Conservation (phyloP, 2,888 invertebrate species). For the Branchipolynoe longqiensis region DNA sequence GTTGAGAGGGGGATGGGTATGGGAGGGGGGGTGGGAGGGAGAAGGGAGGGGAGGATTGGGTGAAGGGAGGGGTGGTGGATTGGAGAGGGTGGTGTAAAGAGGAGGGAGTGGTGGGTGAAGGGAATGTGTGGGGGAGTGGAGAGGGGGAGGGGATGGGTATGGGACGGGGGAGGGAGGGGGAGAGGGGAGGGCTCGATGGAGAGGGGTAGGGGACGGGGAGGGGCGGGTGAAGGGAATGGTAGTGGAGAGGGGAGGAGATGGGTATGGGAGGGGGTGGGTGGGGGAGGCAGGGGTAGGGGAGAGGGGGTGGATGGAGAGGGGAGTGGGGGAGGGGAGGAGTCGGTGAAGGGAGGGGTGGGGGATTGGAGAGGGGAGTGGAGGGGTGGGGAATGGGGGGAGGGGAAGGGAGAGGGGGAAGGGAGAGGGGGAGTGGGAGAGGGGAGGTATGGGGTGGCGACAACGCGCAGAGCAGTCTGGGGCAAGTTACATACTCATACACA, state of each 20-base stretch:
- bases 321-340: too few relatives aligned
- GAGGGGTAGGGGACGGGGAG: background rate
- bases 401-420: background rate
- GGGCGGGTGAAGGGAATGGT: background rate
- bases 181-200: background rate
- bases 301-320: background rate
- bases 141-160: too few relatives aligned
- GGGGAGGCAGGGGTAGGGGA: too few relatives aligned
- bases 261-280: background rate
- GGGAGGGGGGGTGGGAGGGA: background rate
- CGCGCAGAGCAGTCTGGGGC: too few relatives aligned
- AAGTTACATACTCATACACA: too few relatives aligned
- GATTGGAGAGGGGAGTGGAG: background rate
- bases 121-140: background rate
- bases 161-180: background rate
- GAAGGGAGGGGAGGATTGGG: background rate
- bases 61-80: background rate
- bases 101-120: background rate
- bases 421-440: background rate
- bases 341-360: background rate
- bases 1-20: too few relatives aligned
- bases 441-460: background rate
- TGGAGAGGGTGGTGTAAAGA: background rate
- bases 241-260: too few relatives aligned
- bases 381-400: conserved; percentile 14